A percentile compares a stretch with the other conserved stretches of the same genome.
Evolutionary conservation across 2,888 invertebrate genomes (phyloP).

Genomic region (Hesperia comma): DNA sequence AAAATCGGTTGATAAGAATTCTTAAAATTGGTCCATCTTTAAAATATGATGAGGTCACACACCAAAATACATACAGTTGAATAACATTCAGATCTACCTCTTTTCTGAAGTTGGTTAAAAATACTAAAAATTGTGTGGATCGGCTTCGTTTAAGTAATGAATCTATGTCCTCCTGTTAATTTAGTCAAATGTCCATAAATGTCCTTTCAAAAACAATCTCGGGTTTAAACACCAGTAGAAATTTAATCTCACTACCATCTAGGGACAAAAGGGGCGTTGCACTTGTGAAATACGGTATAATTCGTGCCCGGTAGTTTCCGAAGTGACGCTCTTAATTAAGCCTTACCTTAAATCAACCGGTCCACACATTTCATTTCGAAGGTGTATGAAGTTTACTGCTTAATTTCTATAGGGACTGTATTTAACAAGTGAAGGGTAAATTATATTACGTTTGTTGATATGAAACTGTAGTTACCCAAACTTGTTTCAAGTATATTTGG

Average conservation of each 20-base stretch:
- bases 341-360: constrained; percentile 35
- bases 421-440: constrained; percentile 28
- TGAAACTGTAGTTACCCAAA: not conserved
- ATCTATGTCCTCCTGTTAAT: too few relatives aligned
- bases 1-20: too few relatives aligned
- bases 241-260: not conserved
- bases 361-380: constrained; percentile 34
- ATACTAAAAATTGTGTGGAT: not conserved
- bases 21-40: too few relatives aligned
- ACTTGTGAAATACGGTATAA: constrained; percentile 28
- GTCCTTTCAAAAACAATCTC: too few relatives aligned
- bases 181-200: too few relatives aligned
- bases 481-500: not conserved
- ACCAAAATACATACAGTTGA: too few relatives aligned
- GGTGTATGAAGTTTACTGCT: constrained; percentile 29
- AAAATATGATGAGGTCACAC: too few relatives aligned
- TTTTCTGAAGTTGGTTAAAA: too few relatives aligned
- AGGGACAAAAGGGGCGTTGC: constrained; percentile 21
- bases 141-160: too few relatives aligned
- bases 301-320: constrained; percentile 27
- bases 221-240: too few relatives aligned
- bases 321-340: constrained; percentile 34
- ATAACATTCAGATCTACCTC: too few relatives aligned
- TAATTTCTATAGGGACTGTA: constrained; percentile 33
- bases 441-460: constrained; percentile 19